Conservation (phyloP, 1,140 invertebrate species). For the Pseudoatta argentina region DNA sequence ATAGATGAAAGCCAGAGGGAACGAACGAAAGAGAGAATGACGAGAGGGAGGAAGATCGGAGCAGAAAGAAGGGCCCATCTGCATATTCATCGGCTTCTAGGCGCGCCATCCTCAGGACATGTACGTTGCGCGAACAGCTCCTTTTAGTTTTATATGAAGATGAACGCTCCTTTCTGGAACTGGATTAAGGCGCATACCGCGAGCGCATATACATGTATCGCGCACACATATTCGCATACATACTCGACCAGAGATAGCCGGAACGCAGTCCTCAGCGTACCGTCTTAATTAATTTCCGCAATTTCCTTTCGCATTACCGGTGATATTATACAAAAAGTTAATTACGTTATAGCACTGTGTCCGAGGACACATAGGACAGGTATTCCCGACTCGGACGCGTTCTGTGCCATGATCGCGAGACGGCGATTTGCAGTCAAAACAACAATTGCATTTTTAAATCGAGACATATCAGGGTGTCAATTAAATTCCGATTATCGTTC, state of each 20-base stretch:
- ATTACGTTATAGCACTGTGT: slow-evolving; percentile 19
- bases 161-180: slow-evolving; percentile 18
- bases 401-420: background rate
- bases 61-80: slow-evolving; percentile 67
- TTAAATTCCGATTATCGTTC: slow-evolving; percentile 50
- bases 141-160: slow-evolving; percentile 34
- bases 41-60: background rate
- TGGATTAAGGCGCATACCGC: slow-evolving; percentile 44
- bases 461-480: slow-evolving; percentile 48
- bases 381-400: background rate
- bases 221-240: background rate
- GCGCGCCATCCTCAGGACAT: slow-evolving; percentile 48
- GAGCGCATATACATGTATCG: background rate
- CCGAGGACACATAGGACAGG: background rate
- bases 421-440: background rate
- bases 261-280: background rate
- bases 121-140: slow-evolving; percentile 46
- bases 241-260: slow-evolving; percentile 19
- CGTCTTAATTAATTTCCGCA: slow-evolving; percentile 52
- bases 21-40: background rate
- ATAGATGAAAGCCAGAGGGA: slow-evolving; percentile 21
- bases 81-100: slow-evolving; percentile 75
- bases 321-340: slow-evolving; percentile 38
- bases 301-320: slow-evolving; percentile 51
- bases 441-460: slow-evolving; percentile 34